Evolutionary conservation across 1,140 invertebrate species (phyloP), one percentile per base, ranked within the genome.

Genomic region (Orchesella cincta): DNA sequence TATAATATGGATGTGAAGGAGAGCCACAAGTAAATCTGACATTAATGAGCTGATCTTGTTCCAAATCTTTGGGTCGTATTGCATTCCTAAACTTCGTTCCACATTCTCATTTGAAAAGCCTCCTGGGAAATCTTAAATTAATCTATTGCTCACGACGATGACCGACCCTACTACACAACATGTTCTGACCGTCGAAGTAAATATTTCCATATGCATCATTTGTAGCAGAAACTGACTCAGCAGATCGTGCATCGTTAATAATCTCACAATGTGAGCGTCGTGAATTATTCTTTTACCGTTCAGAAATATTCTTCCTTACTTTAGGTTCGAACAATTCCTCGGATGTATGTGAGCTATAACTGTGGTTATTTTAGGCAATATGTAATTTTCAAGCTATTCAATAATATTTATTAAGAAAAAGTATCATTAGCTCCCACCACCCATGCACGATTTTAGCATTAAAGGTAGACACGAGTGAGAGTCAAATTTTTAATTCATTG

Each of bases 201-300:
- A 57, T 26, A 57, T 14, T n/a, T 57, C 3, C 52, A 57, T 57
- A 57, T 57, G 5, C 52, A 57, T n/a, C 23, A 57, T 57, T 46
- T 23, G 23, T 57, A n/a, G 14, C 14, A n/a, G 8, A 3, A 14
- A 3, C 52, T 57, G 52, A 57, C 52, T 57, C 52, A 57, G 23
- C 52, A 57, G 23, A 57, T 57, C 52, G 52, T 57, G 52, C 14
- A 57, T 57, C 52, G 52, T 57, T 57, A 57, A 57, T 57, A 57
- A 26, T 14, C 52, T 18, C 39, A 46, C 39, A 46, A 46, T 12
- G 20, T 46, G 39, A 20, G n/a, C n/a, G n/a, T n/a, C n/a, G n/a
- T n/a, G n/a, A n/a, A n/a, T 46, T 46, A 46, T 12, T 46, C 8
- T 46, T 8, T 46, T 46, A 46, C 8, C 39, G 20, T 20, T 46